Percentiles rank a stretch among this genome's conserved stretches.
phyloP scores from a whole-genome alignment of 1,140 invertebrate genomes.

The Phymorhynchus buccinoides region DNA sequence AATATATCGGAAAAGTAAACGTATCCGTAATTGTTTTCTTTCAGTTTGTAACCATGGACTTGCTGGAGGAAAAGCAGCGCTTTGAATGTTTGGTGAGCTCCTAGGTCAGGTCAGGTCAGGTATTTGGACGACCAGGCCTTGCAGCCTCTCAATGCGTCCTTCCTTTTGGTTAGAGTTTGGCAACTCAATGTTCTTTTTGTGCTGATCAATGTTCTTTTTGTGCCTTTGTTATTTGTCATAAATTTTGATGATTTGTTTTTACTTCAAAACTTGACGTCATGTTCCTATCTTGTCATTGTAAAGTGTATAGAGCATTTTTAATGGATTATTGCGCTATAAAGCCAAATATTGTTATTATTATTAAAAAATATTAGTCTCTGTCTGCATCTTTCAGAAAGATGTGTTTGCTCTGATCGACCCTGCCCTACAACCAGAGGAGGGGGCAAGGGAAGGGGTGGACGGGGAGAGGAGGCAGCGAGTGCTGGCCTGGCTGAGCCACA shows the following conservation, averaged over 20 bases:
- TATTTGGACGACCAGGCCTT: too few relatives aligned
- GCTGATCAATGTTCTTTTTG: too few relatives aligned
- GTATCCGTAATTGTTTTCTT: too few relatives aligned
- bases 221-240: too few relatives aligned
- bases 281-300: too few relatives aligned
- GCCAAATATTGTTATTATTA: neutral
- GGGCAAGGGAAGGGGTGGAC: neutral
- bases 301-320: neutral
- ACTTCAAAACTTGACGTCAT: neutral
- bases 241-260: too few relatives aligned
- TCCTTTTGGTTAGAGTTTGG: too few relatives aligned
- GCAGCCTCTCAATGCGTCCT: neutral
- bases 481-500: neutral
- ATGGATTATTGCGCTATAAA: neutral
- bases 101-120: too few relatives aligned
- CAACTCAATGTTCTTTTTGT: too few relatives aligned
- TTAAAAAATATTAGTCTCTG: neutral
- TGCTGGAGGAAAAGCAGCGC: neutral
- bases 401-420: constrained; percentile 18
- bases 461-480: neutral
- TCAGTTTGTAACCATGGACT: too few relatives aligned
- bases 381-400: constrained; percentile 24
- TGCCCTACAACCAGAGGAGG: neutral
- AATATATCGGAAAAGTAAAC: too few relatives aligned
- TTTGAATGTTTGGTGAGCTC: neutral